Percentiles rank a stretch among this genome's conserved stretches.
Conservation (phyloP, 1,140 invertebrate genomes). For the Gonatopus flavifemur region DNA sequence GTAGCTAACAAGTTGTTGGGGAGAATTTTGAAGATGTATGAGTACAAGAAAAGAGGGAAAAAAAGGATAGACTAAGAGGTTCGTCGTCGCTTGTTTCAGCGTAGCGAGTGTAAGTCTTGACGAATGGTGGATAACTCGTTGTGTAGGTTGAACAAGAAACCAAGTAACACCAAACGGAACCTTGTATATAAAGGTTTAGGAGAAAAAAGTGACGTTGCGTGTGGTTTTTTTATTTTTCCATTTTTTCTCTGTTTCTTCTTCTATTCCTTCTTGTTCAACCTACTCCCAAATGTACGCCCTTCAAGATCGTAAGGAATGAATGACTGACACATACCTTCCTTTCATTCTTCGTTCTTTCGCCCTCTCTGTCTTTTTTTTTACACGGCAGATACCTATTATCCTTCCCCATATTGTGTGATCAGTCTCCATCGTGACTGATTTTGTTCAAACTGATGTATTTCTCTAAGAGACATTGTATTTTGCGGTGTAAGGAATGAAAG, state of each 20-base stretch:
- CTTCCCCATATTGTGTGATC: no score
- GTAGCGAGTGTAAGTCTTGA: constrained; percentile 12
- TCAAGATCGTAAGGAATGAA: constrained; percentile 11
- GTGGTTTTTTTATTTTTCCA: constrained; percentile 26
- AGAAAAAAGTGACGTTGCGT: constrained; percentile 11
- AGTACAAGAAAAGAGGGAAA: neutral
- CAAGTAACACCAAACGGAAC: constrained; percentile 11
- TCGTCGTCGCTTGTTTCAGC: no score
- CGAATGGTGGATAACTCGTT: constrained; percentile 20
- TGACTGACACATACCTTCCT: neutral
- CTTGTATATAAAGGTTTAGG: neutral
- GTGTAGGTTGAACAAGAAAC: constrained; percentile 13
- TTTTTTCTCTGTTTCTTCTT: no score
- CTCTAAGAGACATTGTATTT: constrained; percentile 44
- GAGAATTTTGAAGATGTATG: no score
- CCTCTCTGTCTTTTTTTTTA: constrained; percentile 1
- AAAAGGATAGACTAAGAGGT: neutral
- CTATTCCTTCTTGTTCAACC: no score
- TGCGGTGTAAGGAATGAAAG: constrained; percentile 20
- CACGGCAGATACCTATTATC: no score
- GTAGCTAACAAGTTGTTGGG: no score
- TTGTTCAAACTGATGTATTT: constrained; percentile 43
- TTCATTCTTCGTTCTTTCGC: neutral
- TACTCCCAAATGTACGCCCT: constrained; percentile 19
- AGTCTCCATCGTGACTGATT: constrained; percentile 23